These are phyloP conservation scores for Austrofundulus limnaeus DNA, from an alignment of 2,113 vertebrate genomes.

Conservation along the genomic window DNA sequence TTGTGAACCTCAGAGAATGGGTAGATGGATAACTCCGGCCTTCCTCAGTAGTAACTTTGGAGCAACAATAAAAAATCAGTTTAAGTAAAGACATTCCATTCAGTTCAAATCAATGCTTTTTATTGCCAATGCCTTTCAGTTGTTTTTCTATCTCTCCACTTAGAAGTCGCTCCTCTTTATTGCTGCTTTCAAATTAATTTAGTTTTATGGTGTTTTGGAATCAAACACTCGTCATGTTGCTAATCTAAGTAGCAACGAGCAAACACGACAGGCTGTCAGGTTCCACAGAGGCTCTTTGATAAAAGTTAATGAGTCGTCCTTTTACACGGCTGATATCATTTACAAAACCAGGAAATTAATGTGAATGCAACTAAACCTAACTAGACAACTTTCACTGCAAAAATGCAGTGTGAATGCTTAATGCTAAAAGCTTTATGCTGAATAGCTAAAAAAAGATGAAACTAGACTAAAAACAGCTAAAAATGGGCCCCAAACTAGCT, in stretches of 20 bases:
- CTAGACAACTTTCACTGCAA: too few relatives aligned
- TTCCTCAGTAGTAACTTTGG: too few relatives aligned
- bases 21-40: too few relatives aligned
- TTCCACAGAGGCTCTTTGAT: constrained; percentile 22
- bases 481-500: too few relatives aligned
- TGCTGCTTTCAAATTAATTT: not conserved
- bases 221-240: constrained; percentile 28
- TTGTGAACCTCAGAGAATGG: too few relatives aligned
- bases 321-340: constrained; percentile 21
- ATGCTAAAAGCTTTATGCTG: too few relatives aligned
- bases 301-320: constrained; percentile 41
- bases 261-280: constrained; percentile 24
- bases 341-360: constrained; percentile 24
- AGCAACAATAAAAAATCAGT: too few relatives aligned
- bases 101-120: too few relatives aligned
- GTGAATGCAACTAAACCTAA: not conserved
- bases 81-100: too few relatives aligned
- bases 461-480: too few relatives aligned
- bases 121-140: not conserved
- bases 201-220: constrained; percentile 7
- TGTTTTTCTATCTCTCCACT: not conserved
- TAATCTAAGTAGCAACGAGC: constrained; percentile 15
- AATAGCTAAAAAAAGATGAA: too few relatives aligned
- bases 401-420: too few relatives aligned
- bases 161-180: not conserved